phyloP scores from a whole-genome alignment of 2,797 vertebrate genomes.

The Melanotaenia trifasciata region DNA sequence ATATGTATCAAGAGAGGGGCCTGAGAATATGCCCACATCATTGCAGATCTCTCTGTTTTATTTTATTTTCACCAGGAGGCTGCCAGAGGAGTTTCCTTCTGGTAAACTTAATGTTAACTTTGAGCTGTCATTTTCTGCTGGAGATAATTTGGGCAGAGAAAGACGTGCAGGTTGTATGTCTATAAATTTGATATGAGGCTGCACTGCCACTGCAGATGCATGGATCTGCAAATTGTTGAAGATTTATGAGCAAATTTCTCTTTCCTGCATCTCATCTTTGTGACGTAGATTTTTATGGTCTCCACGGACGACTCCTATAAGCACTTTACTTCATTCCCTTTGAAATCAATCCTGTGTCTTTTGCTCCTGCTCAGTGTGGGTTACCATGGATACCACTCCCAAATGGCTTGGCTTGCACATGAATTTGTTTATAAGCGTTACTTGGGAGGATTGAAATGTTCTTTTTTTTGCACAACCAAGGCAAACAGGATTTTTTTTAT shows the following conservation, averaged over 20 bases:
- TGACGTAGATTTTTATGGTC: slow-evolving; percentile 68
- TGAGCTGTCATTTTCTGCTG: slow-evolving; percentile 45
- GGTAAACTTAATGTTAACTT: slow-evolving; percentile 55
- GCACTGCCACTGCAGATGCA: slow-evolving; percentile 8
- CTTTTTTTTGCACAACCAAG: slow-evolving; percentile 58
- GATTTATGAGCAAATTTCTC: slow-evolving; percentile 49
- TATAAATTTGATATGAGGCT: slow-evolving; percentile 22
- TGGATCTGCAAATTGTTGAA: slow-evolving; percentile 29
- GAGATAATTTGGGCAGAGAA: slow-evolving; percentile 40
- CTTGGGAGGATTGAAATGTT: slow-evolving; percentile 63
- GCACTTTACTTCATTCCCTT: slow-evolving; percentile 70
- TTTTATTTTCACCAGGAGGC: slow-evolving; percentile 29
- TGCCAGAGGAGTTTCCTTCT: slow-evolving; percentile 55
- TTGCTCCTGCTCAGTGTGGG: slow-evolving; percentile 77
- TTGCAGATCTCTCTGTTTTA: slow-evolving; percentile 31
- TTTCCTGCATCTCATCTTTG: slow-evolving; percentile 24
- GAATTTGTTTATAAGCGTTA: slow-evolving; percentile 75
- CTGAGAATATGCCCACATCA: slow-evolving; percentile 46
- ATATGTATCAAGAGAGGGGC: slow-evolving; percentile 62
- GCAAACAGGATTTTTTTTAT: slow-evolving; percentile 57
- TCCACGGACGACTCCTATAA: slow-evolving; percentile 67
- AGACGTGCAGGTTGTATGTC: slow-evolving; percentile 13
- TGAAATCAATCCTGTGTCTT: slow-evolving; percentile 75
- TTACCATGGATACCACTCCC: slow-evolving; percentile 79
- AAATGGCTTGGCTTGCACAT: slow-evolving; percentile 72